phyloP scores from a whole-genome alignment of 2,888 invertebrate genomes.

The Catocala nupta region DNA sequence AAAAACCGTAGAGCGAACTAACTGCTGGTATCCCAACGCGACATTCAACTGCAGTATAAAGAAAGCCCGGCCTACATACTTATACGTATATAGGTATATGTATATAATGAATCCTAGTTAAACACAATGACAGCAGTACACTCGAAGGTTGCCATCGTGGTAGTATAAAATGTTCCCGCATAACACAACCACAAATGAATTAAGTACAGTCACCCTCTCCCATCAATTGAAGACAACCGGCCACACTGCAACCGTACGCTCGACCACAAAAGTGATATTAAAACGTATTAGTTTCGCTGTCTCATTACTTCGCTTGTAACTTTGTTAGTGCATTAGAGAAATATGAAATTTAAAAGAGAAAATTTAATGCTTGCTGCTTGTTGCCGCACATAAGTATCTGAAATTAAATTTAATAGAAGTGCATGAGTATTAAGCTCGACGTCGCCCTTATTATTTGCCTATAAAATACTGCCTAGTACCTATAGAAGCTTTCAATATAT shows the following conservation, averaged over 20 bases:
- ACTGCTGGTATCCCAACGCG: no score
- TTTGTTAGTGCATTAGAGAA: no score
- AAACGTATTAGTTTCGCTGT: neutral
- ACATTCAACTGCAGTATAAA: neutral
- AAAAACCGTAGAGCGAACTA: no score
- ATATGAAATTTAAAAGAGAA: no score
- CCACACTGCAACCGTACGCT: slow-evolving; percentile 68
- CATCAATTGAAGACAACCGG: slow-evolving; percentile 82
- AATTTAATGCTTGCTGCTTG: no score
- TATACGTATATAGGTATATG: no score
- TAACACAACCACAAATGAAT: slow-evolving; percentile 77
- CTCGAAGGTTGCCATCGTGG: slow-evolving; percentile 31
- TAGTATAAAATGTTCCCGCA: slow-evolving; percentile 83
- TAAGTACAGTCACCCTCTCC: slow-evolving; percentile 79
- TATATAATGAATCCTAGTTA: slow-evolving; percentile 14
- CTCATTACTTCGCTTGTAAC: neutral
- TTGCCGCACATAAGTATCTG: no score
- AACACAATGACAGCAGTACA: slow-evolving; percentile 11
- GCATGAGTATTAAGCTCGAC: no score
- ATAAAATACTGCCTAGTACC: no score
- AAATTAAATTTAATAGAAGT: no score
- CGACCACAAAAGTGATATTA: slow-evolving; percentile 36
- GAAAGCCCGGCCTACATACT: slow-evolving; percentile 13
- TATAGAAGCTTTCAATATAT: no score
- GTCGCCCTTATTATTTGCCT: no score